phyloP scores from a whole-genome alignment of 2,113 vertebrate genomes.

The Brachirus orientalis region DNA sequence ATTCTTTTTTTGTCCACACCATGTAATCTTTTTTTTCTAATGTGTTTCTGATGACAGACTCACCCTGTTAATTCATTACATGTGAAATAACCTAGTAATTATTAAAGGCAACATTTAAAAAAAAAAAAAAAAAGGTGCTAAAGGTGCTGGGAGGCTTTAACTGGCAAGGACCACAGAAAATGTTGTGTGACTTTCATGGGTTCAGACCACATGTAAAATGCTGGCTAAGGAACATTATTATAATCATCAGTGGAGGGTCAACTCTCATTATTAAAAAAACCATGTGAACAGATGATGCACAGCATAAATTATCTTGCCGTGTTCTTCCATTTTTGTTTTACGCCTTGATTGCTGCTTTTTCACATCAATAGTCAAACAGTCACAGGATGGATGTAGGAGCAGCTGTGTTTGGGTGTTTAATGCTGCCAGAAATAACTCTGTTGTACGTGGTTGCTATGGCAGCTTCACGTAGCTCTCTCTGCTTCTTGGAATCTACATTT shows the following conservation, averaged over 20 bases:
- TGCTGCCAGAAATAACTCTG: slow-evolving; percentile 65
- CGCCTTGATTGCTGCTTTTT: slow-evolving; percentile 36
- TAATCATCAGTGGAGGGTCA: slow-evolving; percentile 45
- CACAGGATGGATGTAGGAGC: slow-evolving; percentile 54
- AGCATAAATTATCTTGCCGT: slow-evolving; percentile 48
- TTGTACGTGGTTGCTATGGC: slow-evolving; percentile 68
- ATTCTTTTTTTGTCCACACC: slow-evolving; percentile 26
- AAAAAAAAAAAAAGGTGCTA: slow-evolving; percentile 13
- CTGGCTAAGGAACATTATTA: slow-evolving; percentile 38
- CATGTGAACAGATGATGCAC: slow-evolving; percentile 58
- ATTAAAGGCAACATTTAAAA: neutral
- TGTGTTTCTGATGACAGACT: slow-evolving; percentile 36
- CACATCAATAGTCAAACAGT: slow-evolving; percentile 13
- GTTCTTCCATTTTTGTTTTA: slow-evolving; percentile 36
- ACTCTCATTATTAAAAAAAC: slow-evolving; percentile 55
- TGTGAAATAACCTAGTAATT: slow-evolving; percentile 34
- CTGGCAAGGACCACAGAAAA: neutral
- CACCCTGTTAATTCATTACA: slow-evolving; percentile 46
- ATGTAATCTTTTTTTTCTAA: slow-evolving; percentile 40
- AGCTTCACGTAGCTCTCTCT: slow-evolving; percentile 52
- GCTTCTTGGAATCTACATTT: slow-evolving; percentile 24
- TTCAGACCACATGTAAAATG: slow-evolving; percentile 34
- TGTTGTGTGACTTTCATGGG: slow-evolving; percentile 27
- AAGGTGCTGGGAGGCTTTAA: neutral
- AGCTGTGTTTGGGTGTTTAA: slow-evolving; percentile 70